Conservation (phyloP, 2,797 vertebrate genomes). For the Toxotes lorentzi region DNA sequence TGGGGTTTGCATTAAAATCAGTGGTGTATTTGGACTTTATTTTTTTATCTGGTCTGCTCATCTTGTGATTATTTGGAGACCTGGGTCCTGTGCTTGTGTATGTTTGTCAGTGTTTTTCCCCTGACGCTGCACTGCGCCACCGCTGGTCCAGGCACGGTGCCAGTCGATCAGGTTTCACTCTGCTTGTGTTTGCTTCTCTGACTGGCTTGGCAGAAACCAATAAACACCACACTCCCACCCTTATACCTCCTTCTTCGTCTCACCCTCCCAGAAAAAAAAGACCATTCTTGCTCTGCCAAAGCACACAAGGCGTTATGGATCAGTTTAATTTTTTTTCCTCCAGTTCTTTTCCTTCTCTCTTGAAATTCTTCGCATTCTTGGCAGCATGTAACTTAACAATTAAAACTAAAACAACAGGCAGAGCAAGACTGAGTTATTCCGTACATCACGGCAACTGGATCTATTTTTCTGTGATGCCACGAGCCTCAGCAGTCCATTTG, state of each 20-base stretch:
- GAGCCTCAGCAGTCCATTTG: conserved; percentile 73
- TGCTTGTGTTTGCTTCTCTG: conserved; percentile 80
- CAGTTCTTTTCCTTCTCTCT: conserved; percentile 33
- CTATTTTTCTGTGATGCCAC: conserved; percentile 75
- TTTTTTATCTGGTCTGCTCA: conserved; percentile 58
- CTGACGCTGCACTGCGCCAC: conserved; percentile 48
- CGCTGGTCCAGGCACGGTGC: conserved; percentile 71
- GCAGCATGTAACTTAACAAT: conserved; percentile 54
- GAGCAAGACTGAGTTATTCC: conserved; percentile 59
- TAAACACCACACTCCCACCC: conserved; percentile 80
- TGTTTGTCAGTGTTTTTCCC: conserved; percentile 76
- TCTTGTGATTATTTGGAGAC: conserved; percentile 74
- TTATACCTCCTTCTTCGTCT: conserved; percentile 62
- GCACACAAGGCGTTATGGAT: conserved; percentile 54
- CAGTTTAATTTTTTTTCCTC: conserved; percentile 25
- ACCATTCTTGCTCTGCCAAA: conserved; percentile 65
- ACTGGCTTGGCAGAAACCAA: conserved; percentile 83
- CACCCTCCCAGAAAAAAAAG: conserved; percentile 41
- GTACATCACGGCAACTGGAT: conserved; percentile 70
- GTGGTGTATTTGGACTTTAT: conserved; percentile 24
- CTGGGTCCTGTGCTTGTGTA: conserved; percentile 60
- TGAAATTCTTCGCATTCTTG: conserved; percentile 77
- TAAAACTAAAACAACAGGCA: conserved; percentile 48
- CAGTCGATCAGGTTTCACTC: conserved; percentile 82
- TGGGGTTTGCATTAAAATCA: conserved; percentile 15